Conservation (phyloP, 2,888 invertebrate species). For the Hirtodrosophila alboralis region DNA sequence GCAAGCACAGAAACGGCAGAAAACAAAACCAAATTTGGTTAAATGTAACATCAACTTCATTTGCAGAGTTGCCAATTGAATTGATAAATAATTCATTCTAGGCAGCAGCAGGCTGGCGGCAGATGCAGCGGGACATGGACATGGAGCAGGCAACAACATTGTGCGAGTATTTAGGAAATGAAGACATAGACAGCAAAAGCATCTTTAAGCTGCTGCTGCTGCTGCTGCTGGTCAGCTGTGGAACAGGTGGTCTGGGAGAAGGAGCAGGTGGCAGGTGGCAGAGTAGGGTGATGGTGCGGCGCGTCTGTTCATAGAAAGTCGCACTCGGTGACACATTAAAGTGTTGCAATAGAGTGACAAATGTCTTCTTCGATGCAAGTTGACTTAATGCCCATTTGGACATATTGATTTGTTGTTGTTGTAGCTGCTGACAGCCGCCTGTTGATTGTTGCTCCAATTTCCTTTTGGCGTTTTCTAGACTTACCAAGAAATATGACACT, state of each 20-base stretch:
- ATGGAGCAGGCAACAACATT: constrained; percentile 31
- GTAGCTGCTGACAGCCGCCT: constrained; percentile 48
- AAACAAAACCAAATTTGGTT: constrained; percentile 71
- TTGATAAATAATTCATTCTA: constrained; percentile 78
- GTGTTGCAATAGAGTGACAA: constrained; percentile 71
- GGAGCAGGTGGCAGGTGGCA: constrained; percentile 13
- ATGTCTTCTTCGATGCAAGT: constrained; percentile 75
- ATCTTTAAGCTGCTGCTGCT: constrained; percentile 27
- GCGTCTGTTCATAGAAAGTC: constrained; percentile 76
- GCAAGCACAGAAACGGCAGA: constrained; percentile 51
- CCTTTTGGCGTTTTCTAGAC: constrained; percentile 44
- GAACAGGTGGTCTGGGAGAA: constrained; percentile 20
- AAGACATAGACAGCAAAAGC: constrained; percentile 70
- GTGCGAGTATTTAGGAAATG: constrained; percentile 67
- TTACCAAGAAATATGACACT: constrained; percentile 64
- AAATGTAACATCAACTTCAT: constrained; percentile 81
- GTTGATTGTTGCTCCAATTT: constrained; percentile 66
- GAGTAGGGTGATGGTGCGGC: not conserved
- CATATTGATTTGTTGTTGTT: constrained; percentile 74
- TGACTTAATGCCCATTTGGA: constrained; percentile 74
- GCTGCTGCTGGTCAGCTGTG: constrained; percentile 23
- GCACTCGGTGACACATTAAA: constrained; percentile 67
- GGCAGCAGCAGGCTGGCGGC: constrained; percentile 12
- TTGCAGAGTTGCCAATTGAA: constrained; percentile 68
- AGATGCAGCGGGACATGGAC: constrained; percentile 12